phyloP scores from a whole-genome alignment of 2,113 vertebrate genomes.

The Ameiurus melas region DNA sequence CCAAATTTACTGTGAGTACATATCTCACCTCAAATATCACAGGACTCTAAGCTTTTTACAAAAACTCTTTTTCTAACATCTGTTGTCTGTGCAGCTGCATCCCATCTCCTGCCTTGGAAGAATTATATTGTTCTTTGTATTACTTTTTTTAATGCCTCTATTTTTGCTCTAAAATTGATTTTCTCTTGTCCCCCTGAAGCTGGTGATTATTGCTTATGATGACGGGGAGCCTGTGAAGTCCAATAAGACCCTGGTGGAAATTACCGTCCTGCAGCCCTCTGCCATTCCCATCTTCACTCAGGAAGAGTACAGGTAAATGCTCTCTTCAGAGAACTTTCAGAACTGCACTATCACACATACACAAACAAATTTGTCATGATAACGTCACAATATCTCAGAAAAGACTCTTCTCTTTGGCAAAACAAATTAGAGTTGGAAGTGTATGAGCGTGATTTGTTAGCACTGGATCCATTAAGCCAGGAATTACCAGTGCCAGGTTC shows the following conservation, averaged over 20 bases:
- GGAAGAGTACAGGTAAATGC: slow-evolving; percentile 83
- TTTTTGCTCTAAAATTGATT: slow-evolving; percentile 37
- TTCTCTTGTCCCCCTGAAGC: slow-evolving; percentile 59
- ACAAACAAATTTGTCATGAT: neutral
- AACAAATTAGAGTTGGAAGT: neutral
- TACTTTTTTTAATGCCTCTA: neutral
- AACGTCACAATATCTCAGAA: neutral
- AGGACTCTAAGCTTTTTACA: neutral
- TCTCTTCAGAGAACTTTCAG: neutral
- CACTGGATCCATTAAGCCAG: neutral
- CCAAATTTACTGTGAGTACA: slow-evolving; percentile 85
- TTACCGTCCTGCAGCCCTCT: slow-evolving; percentile 84
- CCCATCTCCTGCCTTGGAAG: neutral
- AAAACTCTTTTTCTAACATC: neutral
- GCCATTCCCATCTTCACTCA: slow-evolving; percentile 84
- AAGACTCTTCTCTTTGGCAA: neutral
- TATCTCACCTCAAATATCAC: neutral
- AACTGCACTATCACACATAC: neutral
- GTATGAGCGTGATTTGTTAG: neutral
- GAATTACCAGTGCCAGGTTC: neutral
- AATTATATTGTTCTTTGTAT: neutral
- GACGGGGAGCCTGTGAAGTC: slow-evolving; percentile 82
- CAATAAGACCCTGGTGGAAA: slow-evolving; percentile 78
- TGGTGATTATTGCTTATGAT: slow-evolving; percentile 82
- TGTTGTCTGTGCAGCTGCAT: neutral